Evolutionary conservation across 1,140 invertebrate genomes (phyloP).

Genomic region (Melitaea cinxia): DNA sequence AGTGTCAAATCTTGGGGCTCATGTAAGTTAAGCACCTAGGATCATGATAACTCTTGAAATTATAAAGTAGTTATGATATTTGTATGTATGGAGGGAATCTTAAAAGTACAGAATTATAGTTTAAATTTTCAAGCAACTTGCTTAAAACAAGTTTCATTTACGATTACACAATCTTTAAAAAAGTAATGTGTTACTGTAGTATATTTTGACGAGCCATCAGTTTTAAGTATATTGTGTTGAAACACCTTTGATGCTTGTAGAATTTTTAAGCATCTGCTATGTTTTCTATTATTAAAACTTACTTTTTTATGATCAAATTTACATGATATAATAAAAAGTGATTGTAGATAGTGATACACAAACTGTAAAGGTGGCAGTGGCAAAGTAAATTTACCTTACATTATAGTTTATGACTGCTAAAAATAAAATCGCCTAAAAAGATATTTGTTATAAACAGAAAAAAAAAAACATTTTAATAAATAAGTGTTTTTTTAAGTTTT

Average conservation of each 20-base stretch:
- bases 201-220: not conserved
- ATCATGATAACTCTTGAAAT: slow-evolving; percentile 29
- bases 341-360: slow-evolving; percentile 29
- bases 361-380: slow-evolving; percentile 11
- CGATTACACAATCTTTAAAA: slow-evolving; percentile 33
- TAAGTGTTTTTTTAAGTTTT: slow-evolving; percentile 69
- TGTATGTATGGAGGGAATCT: slow-evolving; percentile 8
- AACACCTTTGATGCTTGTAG: slow-evolving; percentile 1
- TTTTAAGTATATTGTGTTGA: slow-evolving; percentile 1
- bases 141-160: slow-evolving; percentile 49
- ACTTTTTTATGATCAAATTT: slow-evolving; percentile 31
- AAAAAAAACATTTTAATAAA: slow-evolving; percentile 49
- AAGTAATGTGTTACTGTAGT: slow-evolving; percentile 20
- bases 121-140: slow-evolving; percentile 13
- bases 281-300: slow-evolving; percentile 12
- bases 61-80: slow-evolving; percentile 26
- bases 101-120: slow-evolving; percentile 9
- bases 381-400: slow-evolving; percentile 2
- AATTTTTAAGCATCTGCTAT: slow-evolving; percentile 7
- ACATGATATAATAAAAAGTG: slow-evolving; percentile 31
- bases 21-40: slow-evolving; percentile 31
- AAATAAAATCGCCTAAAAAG: slow-evolving; percentile 10
- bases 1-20: slow-evolving; percentile 67
- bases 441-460: not conserved
- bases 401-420: slow-evolving; percentile 10